phyloP scores from a whole-genome alignment of 2,797 vertebrate genomes.

The Borostomias antarcticus region DNA sequence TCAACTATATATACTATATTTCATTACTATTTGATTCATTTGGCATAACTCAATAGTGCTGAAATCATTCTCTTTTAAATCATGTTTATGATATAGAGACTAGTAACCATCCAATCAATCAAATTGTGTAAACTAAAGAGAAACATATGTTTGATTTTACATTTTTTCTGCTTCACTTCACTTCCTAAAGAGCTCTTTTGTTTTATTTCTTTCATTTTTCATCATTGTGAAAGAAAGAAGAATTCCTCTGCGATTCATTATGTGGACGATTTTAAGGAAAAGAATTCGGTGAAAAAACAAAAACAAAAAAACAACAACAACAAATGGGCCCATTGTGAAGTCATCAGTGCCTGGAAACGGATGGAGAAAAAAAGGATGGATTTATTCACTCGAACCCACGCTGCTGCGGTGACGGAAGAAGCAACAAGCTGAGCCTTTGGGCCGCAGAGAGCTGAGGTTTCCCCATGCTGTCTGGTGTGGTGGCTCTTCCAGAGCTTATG shows the following conservation, averaged over 20 bases:
- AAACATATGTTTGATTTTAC: too few species aligned
- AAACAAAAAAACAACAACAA: slow-evolving; percentile 14
- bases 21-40: not conserved
- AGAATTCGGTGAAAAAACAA: not conserved
- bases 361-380: slow-evolving; percentile 21
- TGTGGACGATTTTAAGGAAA: too few species aligned
- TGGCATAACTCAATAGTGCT: not conserved
- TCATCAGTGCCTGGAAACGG: slow-evolving; percentile 23
- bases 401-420: slow-evolving; percentile 44
- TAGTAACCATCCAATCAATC: not conserved
- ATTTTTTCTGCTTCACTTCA: too few species aligned
- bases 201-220: too few species aligned
- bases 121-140: not conserved
- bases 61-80: not conserved
- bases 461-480: slow-evolving; percentile 40
- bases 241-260: too few species aligned
- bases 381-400: slow-evolving; percentile 27
- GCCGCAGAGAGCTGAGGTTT: slow-evolving; percentile 59
- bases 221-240: too few species aligned
- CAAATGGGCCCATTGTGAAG: slow-evolving; percentile 29
- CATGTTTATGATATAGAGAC: not conserved
- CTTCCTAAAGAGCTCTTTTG: not conserved
- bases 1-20: too few species aligned
- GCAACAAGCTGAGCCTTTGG: slow-evolving; percentile 56
- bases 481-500: slow-evolving; percentile 59